Evolutionary conservation across 2,888 invertebrate genomes (phyloP).

Genomic region (Leptothorax acervorum): DNA sequence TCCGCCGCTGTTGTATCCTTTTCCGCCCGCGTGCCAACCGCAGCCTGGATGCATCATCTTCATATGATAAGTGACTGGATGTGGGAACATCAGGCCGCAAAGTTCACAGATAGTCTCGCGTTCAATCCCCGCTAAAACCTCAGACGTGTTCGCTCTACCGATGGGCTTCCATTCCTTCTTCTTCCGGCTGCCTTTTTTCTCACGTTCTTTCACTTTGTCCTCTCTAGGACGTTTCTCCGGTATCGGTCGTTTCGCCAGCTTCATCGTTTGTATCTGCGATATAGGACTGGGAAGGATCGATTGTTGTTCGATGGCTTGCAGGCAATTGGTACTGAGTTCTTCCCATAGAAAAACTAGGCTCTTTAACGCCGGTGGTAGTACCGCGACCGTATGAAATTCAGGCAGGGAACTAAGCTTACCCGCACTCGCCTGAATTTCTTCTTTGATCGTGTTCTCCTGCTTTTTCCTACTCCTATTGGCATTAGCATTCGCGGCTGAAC

Average conservation of each 20-base stretch:
- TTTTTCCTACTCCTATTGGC: slow-evolving; percentile 90
- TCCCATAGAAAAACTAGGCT: slow-evolving; percentile 97
- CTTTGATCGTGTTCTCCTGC: slow-evolving; percentile 86
- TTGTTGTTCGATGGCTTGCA: slow-evolving; percentile 90
- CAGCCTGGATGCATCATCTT: slow-evolving; percentile 96
- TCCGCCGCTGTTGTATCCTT: slow-evolving; percentile 97
- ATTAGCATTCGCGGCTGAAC: slow-evolving; percentile 92
- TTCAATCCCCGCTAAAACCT: slow-evolving; percentile 76
- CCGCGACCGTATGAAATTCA: slow-evolving; percentile 89
- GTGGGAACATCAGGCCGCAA: slow-evolving; percentile 92
- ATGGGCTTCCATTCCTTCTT: slow-evolving; percentile 87
- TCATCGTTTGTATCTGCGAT: slow-evolving; percentile 79
- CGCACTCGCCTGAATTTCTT: slow-evolving; percentile 85
- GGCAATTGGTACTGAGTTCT: slow-evolving; percentile 90
- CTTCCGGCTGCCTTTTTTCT: slow-evolving; percentile 87
- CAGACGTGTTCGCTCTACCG: slow-evolving; percentile 69
- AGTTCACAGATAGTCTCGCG: slow-evolving; percentile 91
- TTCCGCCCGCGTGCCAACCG: slow-evolving; percentile 93
- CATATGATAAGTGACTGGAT: slow-evolving; percentile 97
- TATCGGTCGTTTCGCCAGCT: slow-evolving; percentile 71
- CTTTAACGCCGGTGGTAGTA: slow-evolving; percentile 94
- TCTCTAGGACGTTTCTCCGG: slow-evolving; percentile 81
- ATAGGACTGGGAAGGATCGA: slow-evolving; percentile 88
- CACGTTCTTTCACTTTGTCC: slow-evolving; percentile 86
- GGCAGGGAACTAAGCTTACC: slow-evolving; percentile 84